These are phyloP conservation scores for Heliconius sara DNA, from an alignment of 2,888 invertebrate species.

Conservation along the genomic window DNA sequence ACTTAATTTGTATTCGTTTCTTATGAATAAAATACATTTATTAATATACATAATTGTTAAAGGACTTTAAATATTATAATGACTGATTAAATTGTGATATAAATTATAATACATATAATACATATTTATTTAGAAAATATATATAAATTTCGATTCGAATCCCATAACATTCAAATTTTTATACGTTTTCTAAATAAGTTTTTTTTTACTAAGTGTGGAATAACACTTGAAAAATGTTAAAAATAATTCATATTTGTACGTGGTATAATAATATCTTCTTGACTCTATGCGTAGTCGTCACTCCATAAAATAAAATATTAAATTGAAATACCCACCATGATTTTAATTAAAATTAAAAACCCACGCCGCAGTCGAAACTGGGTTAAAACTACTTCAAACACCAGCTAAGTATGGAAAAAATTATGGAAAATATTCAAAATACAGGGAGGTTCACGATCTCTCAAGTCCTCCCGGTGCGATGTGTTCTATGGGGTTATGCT, in stretches of 20 bases:
- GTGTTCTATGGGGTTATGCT: constrained; percentile 28
- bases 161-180: too few species aligned
- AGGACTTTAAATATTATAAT: not conserved
- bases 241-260: not conserved
- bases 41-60: not conserved
- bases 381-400: constrained; percentile 40
- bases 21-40: constrained; percentile 1
- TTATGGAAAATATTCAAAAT: constrained; percentile 38
- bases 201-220: too few species aligned
- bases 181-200: too few species aligned
- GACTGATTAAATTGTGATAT: not conserved
- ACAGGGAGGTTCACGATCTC: constrained; percentile 28
- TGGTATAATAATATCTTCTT: not conserved
- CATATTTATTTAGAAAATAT: not conserved
- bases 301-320: constrained; percentile 13
- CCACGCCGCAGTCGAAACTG: constrained; percentile 27
- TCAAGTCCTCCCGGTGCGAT: constrained; percentile 31
- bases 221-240: too few species aligned
- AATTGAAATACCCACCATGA: constrained; percentile 19
- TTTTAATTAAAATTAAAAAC: constrained; percentile 36
- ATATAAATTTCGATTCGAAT: too few species aligned
- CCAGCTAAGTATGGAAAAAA: constrained; percentile 25
- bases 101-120: not conserved
- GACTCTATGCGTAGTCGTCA: not conserved
- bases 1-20: not conserved